Conservation (phyloP, 2,797 vertebrate species). For the Oreortyx pictus region DNA sequence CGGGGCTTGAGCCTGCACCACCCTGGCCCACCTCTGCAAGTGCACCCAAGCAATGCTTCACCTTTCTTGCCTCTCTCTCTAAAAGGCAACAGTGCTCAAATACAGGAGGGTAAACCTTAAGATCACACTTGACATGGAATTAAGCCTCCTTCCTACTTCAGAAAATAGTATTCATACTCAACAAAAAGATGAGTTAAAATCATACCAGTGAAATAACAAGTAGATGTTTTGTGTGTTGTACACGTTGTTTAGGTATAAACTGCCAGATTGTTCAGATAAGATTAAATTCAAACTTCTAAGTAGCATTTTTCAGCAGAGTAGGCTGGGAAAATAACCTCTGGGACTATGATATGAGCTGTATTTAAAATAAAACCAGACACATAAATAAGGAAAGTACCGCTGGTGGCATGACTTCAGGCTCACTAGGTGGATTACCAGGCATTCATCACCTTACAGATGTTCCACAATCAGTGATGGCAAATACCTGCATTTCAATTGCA, state of each 20-base stretch:
- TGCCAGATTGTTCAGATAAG: background rate
- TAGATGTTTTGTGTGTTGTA: background rate
- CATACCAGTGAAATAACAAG: fast-evolving
- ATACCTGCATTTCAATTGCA: background rate
- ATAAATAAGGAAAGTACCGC: background rate
- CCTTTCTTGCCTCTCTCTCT: fast-evolving
- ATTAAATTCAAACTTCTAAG: background rate
- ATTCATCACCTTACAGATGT: background rate
- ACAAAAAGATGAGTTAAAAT: background rate
- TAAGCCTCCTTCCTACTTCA: background rate
- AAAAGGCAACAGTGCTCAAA: background rate
- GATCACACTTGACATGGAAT: background rate
- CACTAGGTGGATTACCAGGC: background rate
- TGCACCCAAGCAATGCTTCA: background rate
- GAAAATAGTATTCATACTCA: background rate
- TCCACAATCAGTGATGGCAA: background rate
- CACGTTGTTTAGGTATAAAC: background rate
- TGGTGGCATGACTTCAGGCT: background rate
- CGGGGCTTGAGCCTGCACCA: background rate
- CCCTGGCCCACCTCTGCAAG: background rate
- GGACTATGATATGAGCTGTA: background rate
- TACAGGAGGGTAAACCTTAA: background rate
- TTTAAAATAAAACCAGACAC: background rate
- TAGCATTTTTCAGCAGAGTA: background rate
- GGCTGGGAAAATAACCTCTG: background rate